phyloP scores from a whole-genome alignment of 2,797 vertebrate species.

The Heterohyrax brucei region DNA sequence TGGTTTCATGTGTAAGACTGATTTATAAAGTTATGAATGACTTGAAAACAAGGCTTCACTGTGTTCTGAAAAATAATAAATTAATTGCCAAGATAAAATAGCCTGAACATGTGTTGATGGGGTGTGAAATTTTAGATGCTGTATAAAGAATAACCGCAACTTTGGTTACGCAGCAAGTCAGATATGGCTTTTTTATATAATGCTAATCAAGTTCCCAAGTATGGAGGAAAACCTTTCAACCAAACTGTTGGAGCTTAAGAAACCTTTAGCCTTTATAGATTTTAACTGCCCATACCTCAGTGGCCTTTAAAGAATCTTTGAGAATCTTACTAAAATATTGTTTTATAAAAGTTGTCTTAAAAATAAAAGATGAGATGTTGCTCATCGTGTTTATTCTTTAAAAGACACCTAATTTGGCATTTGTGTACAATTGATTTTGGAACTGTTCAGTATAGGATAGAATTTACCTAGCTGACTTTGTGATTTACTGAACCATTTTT shows the following conservation, averaged over 20 bases:
- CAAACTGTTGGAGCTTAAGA: conserved; percentile 90
- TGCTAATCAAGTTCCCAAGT: conserved; percentile 92
- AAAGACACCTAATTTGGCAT: conserved; percentile 39
- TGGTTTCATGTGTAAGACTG: conserved; percentile 93
- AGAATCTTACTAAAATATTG: conserved; percentile 79
- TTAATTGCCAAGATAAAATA: conserved; percentile 99
- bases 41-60: conserved; percentile 94
- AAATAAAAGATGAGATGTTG: conserved; percentile 65
- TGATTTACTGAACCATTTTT: conserved; percentile 74
- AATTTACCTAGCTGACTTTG: conserved; percentile 64
- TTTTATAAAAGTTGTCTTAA: conserved; percentile 80
- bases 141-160: conserved; percentile 92
- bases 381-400: conserved; percentile 41
- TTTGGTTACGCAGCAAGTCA: conserved; percentile 93
- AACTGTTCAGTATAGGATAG: conserved; percentile 59
- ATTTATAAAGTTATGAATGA: conserved; percentile 99
- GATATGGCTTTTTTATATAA: conserved; percentile 92
- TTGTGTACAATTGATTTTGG: conserved; percentile 64
- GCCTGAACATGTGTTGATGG: conserved; percentile 97
- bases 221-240: conserved; percentile 92
- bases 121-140: conserved; percentile 98
- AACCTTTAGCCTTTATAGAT: conserved; percentile 89
- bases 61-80: conserved; percentile 96
- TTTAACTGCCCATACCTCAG: conserved; percentile 88
- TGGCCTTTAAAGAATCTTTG: conserved; percentile 83